These are phyloP conservation scores for Mugil cephalus DNA, from an alignment of 2,113 vertebrate genomes.

Conservation along the genomic window DNA sequence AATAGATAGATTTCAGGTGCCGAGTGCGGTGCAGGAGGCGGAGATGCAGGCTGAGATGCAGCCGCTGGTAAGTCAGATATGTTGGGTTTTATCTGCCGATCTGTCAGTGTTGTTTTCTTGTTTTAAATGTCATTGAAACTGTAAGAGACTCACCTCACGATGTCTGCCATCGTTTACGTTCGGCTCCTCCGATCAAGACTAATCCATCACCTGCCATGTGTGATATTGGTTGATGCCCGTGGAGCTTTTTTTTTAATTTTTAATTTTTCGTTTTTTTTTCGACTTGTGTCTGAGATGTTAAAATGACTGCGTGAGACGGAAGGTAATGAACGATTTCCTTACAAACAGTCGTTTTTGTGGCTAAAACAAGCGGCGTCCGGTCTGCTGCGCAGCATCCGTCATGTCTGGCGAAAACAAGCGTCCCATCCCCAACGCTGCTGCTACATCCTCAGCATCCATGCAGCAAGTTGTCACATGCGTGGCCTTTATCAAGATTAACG, in stretches of 20 bases:
- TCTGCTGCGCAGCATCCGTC: constrained; percentile 75
- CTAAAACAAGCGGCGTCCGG: constrained; percentile 42
- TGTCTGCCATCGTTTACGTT: constrained; percentile 22
- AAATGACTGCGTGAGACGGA: neutral
- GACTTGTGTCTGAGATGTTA: neutral
- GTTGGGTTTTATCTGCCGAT: neutral
- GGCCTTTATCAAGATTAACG: neutral
- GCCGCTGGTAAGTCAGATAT: constrained; percentile 88
- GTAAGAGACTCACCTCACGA: neutral
- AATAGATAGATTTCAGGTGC: constrained; percentile 96
- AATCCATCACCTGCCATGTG: constrained; percentile 48
- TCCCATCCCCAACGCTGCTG: constrained; percentile 58
- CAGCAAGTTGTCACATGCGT: constrained; percentile 32
- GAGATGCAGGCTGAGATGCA: constrained; percentile 92
- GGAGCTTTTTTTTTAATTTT: constrained; percentile 31
- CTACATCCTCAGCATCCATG: constrained; percentile 68
- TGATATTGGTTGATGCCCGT: constrained; percentile 16
- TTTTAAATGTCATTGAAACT: neutral
- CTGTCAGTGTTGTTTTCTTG: neutral
- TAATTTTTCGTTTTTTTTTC: no score
- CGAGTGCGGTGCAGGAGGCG: constrained; percentile 87
- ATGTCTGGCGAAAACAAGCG: constrained; percentile 71
- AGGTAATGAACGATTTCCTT: neutral
- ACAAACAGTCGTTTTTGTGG: neutral
- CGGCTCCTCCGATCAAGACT: neutral